phyloP scores from a whole-genome alignment of 2,888 invertebrate genomes.

The Drosophila cracens region DNA sequence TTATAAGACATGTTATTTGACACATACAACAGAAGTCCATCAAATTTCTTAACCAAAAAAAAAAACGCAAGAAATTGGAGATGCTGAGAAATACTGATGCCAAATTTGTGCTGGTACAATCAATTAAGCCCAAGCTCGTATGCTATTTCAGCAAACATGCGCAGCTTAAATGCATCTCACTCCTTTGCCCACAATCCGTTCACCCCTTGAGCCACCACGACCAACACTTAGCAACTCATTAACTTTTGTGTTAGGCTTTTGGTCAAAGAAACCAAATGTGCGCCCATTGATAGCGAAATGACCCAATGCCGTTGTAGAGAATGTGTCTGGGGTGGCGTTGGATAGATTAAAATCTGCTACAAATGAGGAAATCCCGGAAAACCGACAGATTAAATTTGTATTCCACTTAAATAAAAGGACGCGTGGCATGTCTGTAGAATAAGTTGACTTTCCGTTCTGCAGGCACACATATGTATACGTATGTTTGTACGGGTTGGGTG shows the following conservation, averaged over 20 bases:
- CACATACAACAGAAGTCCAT: not conserved
- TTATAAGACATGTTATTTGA: too few species aligned
- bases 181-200: not conserved
- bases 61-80: slow-evolving; percentile 3
- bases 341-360: slow-evolving; percentile 66
- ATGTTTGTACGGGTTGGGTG: not conserved
- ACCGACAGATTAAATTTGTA: slow-evolving; percentile 75
- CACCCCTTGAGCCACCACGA: not conserved
- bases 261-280: slow-evolving; percentile 41
- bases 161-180: slow-evolving; percentile 6
- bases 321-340: too few species aligned
- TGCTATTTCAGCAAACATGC: slow-evolving; percentile 9
- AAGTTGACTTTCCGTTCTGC: slow-evolving; percentile 44
- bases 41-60: not conserved
- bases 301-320: not conserved
- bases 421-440: slow-evolving; percentile 60
- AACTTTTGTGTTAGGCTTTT: slow-evolving; percentile 40
- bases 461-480: slow-evolving; percentile 2
- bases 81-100: not conserved
- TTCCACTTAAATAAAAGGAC: slow-evolving; percentile 62
- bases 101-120: not conserved
- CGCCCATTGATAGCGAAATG: slow-evolving; percentile 52
- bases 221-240: slow-evolving; percentile 67
- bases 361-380: slow-evolving; percentile 74
- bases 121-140: slow-evolving; percentile 26